phyloP scores from a whole-genome alignment of 2,797 vertebrate genomes.

The Echeneis naucrates region DNA sequence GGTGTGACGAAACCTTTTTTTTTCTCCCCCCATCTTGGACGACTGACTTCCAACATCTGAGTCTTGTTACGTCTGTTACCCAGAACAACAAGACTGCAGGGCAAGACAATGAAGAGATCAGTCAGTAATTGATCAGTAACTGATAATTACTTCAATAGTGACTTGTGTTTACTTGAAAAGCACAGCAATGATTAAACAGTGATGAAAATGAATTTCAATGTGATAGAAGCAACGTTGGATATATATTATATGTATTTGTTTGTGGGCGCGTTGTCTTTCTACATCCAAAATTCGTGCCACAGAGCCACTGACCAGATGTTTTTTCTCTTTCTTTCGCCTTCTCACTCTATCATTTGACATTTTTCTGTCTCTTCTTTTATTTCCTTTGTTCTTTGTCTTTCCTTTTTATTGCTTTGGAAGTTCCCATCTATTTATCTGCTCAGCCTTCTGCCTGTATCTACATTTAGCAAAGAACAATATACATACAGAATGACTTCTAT shows the following conservation, averaged over 20 bases:
- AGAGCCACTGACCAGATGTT: slow-evolving; percentile 70
- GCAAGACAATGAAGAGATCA: slow-evolving; percentile 56
- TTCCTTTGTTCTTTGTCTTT: slow-evolving; percentile 33
- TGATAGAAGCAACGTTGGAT: slow-evolving; percentile 12
- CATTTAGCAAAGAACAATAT: not conserved
- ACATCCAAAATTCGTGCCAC: slow-evolving; percentile 60
- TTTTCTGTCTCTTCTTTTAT: slow-evolving; percentile 30
- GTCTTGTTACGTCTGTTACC: slow-evolving; percentile 68
- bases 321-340: slow-evolving; percentile 31
- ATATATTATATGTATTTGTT: slow-evolving; percentile 21
- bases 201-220: not conserved
- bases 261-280: slow-evolving; percentile 56
- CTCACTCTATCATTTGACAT: slow-evolving; percentile 27
- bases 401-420: slow-evolving; percentile 27
- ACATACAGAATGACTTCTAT: not conserved
- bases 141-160: slow-evolving; percentile 53
- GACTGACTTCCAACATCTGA: slow-evolving; percentile 78
- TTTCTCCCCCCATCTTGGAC: slow-evolving; percentile 60
- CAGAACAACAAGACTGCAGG: slow-evolving; percentile 66
- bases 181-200: slow-evolving; percentile 16
- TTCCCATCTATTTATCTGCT: slow-evolving; percentile 15
- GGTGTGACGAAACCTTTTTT: slow-evolving; percentile 75
- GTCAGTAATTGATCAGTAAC: slow-evolving; percentile 59
- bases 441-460: slow-evolving; percentile 33
- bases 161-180: slow-evolving; percentile 24